phyloP scores from a whole-genome alignment of 2,113 vertebrate genomes.

The Nettapus auritus region DNA sequence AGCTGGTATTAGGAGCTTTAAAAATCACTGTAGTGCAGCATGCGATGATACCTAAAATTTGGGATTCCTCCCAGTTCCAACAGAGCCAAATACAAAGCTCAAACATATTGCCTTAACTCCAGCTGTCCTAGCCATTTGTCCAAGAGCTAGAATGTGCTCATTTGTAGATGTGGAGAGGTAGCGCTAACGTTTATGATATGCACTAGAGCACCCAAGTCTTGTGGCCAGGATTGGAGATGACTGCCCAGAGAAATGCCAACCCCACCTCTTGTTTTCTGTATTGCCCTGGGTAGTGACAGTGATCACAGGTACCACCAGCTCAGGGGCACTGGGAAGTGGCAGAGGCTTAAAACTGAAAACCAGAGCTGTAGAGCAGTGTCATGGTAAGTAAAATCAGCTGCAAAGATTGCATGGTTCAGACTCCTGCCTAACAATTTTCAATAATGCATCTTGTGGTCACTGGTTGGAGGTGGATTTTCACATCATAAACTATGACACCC shows the following conservation, averaged over 20 bases:
- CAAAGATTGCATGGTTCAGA: neutral
- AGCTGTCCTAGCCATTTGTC: no score
- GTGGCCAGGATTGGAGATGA: neutral
- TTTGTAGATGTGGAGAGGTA: neutral
- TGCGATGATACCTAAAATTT: neutral
- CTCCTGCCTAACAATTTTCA: neutral
- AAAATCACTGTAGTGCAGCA: neutral
- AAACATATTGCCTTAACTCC: neutral
- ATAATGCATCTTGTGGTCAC: neutral
- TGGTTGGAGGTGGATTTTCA: neutral
- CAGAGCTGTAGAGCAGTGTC: neutral
- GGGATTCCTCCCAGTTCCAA: neutral
- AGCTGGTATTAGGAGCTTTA: neutral
- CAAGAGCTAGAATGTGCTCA: neutral
- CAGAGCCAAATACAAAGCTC: neutral
- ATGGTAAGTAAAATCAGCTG: neutral
- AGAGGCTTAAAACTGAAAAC: neutral
- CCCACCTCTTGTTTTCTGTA: no score
- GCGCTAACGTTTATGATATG: neutral
- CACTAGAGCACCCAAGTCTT: neutral
- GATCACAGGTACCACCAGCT: neutral
- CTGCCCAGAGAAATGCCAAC: neutral
- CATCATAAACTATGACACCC: neutral
- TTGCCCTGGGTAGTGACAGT: neutral
- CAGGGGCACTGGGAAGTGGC: neutral